Percentiles rank a stretch among this genome's conserved stretches.
These are phyloP conservation scores for Parnassius mnemosyne DNA, from an alignment of 2,888 invertebrate species.

Conservation along the genomic window DNA sequence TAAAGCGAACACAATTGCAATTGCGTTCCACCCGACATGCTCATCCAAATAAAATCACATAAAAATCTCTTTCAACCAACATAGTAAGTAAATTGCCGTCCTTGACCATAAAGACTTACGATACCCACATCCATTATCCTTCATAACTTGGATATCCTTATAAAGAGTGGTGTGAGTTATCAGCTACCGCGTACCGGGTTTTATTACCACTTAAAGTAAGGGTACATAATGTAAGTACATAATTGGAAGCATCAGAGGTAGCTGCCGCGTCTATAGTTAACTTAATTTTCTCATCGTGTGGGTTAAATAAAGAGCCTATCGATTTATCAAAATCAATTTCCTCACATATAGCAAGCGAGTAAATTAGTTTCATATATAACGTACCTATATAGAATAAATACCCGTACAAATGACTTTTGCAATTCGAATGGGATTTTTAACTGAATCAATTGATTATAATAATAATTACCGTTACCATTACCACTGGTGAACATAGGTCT, in stretches of 20 bases:
- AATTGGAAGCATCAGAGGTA: conserved; percentile 33
- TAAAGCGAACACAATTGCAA: conserved; percentile 7
- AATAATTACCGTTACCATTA: no score
- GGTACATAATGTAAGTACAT: conserved; percentile 34
- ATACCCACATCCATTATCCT: conserved; percentile 63
- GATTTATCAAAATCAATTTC: conserved; percentile 26
- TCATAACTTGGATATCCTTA: conserved; percentile 60
- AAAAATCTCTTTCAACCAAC: conserved; percentile 50
- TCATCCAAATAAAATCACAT: conserved; percentile 34
- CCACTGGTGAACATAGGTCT: no score
- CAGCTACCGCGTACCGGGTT: conserved; percentile 51
- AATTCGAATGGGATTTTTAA: no score
- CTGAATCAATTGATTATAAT: no score
- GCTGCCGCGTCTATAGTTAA: conserved; percentile 26
- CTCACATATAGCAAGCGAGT: conserved; percentile 8
- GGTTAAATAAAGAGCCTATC: conserved; percentile 20
- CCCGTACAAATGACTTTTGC: no score
- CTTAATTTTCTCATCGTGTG: conserved; percentile 24
- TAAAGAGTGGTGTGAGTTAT: conserved; percentile 54
- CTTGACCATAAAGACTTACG: conserved; percentile 62
- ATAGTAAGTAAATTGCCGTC: conserved; percentile 57
- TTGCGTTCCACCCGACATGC: conserved; percentile 24
- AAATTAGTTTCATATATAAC: background rate
- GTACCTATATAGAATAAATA: no score
- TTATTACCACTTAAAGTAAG: conserved; percentile 56